Conservation (phyloP, 2,888 invertebrate genomes). For the Phyllotreta cruciferae region DNA sequence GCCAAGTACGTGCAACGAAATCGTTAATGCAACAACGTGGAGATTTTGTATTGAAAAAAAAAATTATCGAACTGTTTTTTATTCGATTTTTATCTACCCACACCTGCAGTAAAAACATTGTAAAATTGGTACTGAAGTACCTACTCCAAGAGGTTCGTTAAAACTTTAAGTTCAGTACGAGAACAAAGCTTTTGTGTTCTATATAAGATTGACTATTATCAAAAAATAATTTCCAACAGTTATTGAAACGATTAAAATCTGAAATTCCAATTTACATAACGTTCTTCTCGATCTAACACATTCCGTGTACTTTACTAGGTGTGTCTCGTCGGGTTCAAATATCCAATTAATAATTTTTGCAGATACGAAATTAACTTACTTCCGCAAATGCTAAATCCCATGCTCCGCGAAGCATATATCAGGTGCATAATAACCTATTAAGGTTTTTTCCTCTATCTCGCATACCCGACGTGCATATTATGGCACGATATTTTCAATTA, state of each 20-base stretch:
- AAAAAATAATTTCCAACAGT: no score
- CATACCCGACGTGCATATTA: background rate
- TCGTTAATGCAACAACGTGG: slow-evolving; percentile 22
- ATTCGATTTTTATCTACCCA: no score
- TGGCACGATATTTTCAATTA: slow-evolving; percentile 16
- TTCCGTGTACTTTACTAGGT: slow-evolving; percentile 21
- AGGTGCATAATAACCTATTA: slow-evolving; percentile 25
- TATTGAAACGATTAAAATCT: slow-evolving; percentile 7
- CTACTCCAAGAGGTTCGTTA: no score
- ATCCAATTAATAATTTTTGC: slow-evolving; percentile 28
- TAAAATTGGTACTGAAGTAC: background rate
- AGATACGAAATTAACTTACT: slow-evolving; percentile 21
- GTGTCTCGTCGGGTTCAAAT: slow-evolving; percentile 24
- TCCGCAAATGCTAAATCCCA: slow-evolving; percentile 23
- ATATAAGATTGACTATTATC: background rate
- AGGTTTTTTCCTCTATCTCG: slow-evolving; percentile 2
- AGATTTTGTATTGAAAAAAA: slow-evolving; percentile 4
- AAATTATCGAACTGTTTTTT: background rate
- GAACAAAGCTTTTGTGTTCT: background rate
- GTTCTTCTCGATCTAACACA: slow-evolving; percentile 19
- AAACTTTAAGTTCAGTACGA: no score
- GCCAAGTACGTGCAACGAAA: slow-evolving; percentile 38
- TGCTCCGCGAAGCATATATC: slow-evolving; percentile 22
- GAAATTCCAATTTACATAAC: slow-evolving; percentile 22
- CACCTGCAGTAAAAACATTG: no score